Evolutionary conservation across 2,888 invertebrate species (phyloP).

Genomic region (Pimpla rufipes): DNA sequence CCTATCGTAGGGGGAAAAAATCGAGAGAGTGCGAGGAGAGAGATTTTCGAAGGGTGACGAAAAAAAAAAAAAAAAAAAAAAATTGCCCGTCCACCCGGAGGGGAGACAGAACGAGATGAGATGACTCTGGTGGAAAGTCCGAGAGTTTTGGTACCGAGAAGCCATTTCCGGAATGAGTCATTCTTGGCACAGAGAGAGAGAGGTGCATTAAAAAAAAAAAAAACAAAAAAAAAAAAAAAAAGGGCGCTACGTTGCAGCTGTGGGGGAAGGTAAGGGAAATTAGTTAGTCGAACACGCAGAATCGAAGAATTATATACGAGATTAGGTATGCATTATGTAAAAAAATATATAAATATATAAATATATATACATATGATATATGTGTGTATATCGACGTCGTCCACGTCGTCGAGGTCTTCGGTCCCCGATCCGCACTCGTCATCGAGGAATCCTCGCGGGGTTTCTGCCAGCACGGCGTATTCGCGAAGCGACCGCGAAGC

Average conservation of each 20-base stretch:
- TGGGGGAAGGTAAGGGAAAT: conserved; percentile 67
- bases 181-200: conserved; percentile 29
- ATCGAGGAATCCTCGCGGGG: conserved; percentile 35
- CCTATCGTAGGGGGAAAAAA: background rate
- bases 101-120: background rate
- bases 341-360: background rate
- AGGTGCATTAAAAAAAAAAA: no score
- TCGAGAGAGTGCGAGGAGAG: background rate
- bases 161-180: conserved; percentile 18
- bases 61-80: no score
- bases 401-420: conserved; percentile 32
- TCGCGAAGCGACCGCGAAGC: conserved; percentile 29
- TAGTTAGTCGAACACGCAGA: conserved; percentile 57
- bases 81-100: background rate
- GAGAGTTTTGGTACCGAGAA: no score
- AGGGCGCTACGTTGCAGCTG: conserved; percentile 26
- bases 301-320: conserved; percentile 59
- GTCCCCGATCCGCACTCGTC: conserved; percentile 16
- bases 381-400: conserved; percentile 21
- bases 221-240: no score
- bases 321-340: conserved; percentile 57
- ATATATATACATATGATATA: background rate
- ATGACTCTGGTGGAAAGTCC: no score
- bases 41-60: conserved; percentile 1
- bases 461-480: conserved; percentile 20